These are phyloP conservation scores for Nemotelus nigrinus DNA, from an alignment of 2,888 invertebrate species.

Conservation along the genomic window DNA sequence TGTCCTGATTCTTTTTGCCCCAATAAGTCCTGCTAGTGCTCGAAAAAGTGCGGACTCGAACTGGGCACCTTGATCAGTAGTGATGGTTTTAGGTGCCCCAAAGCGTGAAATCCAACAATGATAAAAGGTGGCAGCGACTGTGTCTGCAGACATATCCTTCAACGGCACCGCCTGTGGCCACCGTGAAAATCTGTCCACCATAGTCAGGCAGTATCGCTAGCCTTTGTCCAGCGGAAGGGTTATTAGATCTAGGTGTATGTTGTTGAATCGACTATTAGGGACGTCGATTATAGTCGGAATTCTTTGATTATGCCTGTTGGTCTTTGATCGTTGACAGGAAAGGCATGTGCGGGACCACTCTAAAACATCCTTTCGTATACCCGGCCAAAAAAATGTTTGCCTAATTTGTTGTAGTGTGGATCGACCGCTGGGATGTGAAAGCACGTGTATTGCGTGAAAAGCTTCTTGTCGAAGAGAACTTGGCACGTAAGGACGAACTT, in stretches of 20 bases:
- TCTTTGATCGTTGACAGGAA: neutral
- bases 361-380: conserved; percentile 37
- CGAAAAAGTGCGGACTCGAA: conserved; percentile 59
- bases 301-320: neutral
- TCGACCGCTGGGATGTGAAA: conserved; percentile 46
- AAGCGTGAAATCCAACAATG: conserved; percentile 62
- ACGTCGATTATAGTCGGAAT: neutral
- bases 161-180: conserved; percentile 49
- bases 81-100: conserved; percentile 60
- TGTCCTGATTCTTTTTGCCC: conserved; percentile 54
- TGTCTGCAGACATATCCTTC: conserved; percentile 51
- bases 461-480: conserved; percentile 45
- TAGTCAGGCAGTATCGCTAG: conserved; percentile 57
- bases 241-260: conserved; percentile 59
- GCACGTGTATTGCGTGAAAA: conserved; percentile 48
- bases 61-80: conserved; percentile 61
- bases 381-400: conserved; percentile 36
- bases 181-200: too few species aligned
- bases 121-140: conserved; percentile 57
- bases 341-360: neutral
- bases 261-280: neutral
- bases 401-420: conserved; percentile 42
- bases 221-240: conserved; percentile 62
- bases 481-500: neutral
- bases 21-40: conserved; percentile 54